Evolutionary conservation across 2,113 vertebrate species (phyloP), one percentile per base, ranked within the genome.

Genomic region (Triplophysa rosa): DNA sequence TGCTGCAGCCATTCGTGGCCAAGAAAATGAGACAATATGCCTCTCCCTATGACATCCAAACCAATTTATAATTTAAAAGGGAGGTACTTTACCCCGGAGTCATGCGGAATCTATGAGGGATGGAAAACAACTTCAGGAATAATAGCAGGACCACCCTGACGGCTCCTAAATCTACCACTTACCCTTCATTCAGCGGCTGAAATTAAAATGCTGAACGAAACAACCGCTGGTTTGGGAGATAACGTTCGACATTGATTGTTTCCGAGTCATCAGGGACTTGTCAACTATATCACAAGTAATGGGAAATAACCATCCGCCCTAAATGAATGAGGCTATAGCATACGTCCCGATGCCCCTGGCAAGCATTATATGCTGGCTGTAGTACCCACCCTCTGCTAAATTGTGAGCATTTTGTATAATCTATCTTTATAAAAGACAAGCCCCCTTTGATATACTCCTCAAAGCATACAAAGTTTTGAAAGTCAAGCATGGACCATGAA

Each of bases 1-100:
- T 54, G 70, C 69, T 29, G 49, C 21, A 70, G 4, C 33, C 74
- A 76, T 78, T 66, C 78, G 29, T 19, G 19, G 45, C 58, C 52
- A 62, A 61, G 80, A 54, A 72, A 78, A 76, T 80, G 59, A 78
- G 23, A 82, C 81, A 83, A 61, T 52, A 29, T 47, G 54, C 40
- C 33, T 61, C 42, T 65, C 61, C 45, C 74, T n/a, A 63, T 73
- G 76, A 83, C 67, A 63, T 56, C 71, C 56, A 64, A 73, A 72
- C 81, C 67, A 73, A 80, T 79, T 83, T 73, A 56, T 59, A 67
- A 84, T 83, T 86, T 49, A 77, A 69, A 78, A 83, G 67, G 42
- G 69, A 69, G 69, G 33, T 24, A 13, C 29, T 19, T 58, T 80
- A 70, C 62, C 82, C 82, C 64, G 23, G 45, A 80, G 76, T 83